Base-by-base conservation (phyloP, 2,888 invertebrate genomes). In the Pterobdella sp. region DNA sequence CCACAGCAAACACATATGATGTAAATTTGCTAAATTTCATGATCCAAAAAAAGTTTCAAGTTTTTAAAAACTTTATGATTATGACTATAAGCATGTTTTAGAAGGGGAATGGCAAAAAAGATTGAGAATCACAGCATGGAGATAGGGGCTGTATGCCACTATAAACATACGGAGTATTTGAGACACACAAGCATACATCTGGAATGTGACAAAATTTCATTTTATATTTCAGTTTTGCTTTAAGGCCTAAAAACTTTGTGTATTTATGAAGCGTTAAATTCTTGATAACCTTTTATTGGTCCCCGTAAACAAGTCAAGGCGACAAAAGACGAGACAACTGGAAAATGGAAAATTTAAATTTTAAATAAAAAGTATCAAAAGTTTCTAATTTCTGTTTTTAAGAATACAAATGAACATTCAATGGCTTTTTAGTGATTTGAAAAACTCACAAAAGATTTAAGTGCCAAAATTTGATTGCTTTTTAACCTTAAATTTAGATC, bases 321-420 rank as follows among this genome's bases (percentile, higher is more conserved):
- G 60, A 56, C 65, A 32, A 65, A 32, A 65, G 65, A 31, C 65
- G 60, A 56, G 60, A 56, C 60, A 56, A 56, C 60, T 56, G 60
- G 14, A 56, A 56, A 56, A 56, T 56, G 60, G 60, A 56, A 56
- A 22, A 3, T 56, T 56, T 22, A 56, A 56, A 56, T 56, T 56
- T 56, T 26, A 56, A 56, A 56, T 56, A 4, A 42, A 42, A 42
- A 42, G 22, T 22, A 14, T 42, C 7, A 14, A 14, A 42, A 14
- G 7, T 42, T 14, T 42, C 10, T 42, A 14, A 42, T 42, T 42
- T 42, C 49, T 42, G 49, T 14, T 42, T 42, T 42, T 42, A 22
- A 7, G 49, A 42, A 42, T 14, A 7, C 49, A 22, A 42, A 14
- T 42, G 49, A 22, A 42, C 49, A 14, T 7, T 14, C 7, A 14